Evolutionary conservation across 2,113 vertebrate species (phyloP).

Genomic region (Corythaixoides concolor): DNA sequence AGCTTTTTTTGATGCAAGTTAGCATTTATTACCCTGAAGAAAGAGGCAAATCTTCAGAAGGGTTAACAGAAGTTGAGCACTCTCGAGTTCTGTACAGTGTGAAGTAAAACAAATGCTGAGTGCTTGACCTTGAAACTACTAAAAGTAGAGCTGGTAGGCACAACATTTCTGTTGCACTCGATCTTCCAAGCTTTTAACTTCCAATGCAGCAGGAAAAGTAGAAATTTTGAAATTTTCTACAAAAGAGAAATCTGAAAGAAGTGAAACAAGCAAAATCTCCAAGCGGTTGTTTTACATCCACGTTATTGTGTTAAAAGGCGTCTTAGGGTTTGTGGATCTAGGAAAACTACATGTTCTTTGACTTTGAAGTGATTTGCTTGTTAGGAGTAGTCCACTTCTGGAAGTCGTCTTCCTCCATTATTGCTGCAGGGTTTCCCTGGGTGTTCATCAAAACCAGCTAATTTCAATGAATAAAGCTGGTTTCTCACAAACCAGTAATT

Average conservation of each 20-base stretch:
- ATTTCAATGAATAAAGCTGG: neutral
- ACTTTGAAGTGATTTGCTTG: neutral
- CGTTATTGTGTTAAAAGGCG: neutral
- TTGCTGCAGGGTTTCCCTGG: neutral
- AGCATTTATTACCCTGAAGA: neutral
- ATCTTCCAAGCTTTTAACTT: neutral
- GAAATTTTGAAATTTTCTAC: neutral
- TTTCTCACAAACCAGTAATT: neutral
- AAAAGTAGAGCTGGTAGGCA: neutral
- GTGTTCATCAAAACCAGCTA: neutral
- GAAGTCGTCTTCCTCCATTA: neutral
- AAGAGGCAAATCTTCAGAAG: neutral
- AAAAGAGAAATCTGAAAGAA: neutral
- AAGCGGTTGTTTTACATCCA: neutral
- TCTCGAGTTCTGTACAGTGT: neutral
- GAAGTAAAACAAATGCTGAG: neutral
- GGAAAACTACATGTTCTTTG: neutral
- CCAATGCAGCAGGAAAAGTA: neutral
- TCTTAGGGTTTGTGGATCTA: neutral
- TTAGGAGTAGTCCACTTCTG: neutral
- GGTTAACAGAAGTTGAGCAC: neutral
- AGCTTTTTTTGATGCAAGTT: neutral
- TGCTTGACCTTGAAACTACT: neutral
- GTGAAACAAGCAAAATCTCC: neutral
- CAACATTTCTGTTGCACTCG: neutral